Base-by-base conservation (phyloP, 1,140 invertebrate species). In the Cherax destructor region DNA sequence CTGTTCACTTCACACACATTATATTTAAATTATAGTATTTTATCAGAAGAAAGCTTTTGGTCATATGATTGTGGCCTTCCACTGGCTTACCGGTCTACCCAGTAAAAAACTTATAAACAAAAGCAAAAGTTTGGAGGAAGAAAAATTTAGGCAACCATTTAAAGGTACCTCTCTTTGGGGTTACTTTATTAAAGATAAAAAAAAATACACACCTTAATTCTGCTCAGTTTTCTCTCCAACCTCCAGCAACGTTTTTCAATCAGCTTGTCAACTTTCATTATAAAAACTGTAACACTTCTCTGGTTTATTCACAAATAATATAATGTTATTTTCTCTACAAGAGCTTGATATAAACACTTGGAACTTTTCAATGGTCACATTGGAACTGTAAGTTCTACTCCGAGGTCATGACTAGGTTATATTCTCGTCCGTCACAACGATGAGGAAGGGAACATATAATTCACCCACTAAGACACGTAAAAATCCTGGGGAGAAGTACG, bases 161-260 rank as follows among this genome's bases (percentile, higher is more conserved):
- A 41, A 41, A 41, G 30, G 30, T 2, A 41, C 30, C 30, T 41
- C 30, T 41, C 30, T 41, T 41, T 41, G 30, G 30, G 2, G 30
- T 41, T 41, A 41, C 30, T 41, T 41, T 41, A 41, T 41, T 41
- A 41, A 41, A 41, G 30, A 2, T 41, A 41, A 41, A 41, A 24
- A 74, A 74, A 74, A 30, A 6, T 3, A 74, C 69, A 74, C 79
- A 81, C 79, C 79, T 21, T n/a, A 59, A 81, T n/a, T 56, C 56
- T 56, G 21, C 79, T 81, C 6, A 81, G 79, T 81, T 50, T 81
- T 59, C 79, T 81, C 50, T 56, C 52, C 7, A 81, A 56, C 50
- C 47, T 81, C 24, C 79, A 13, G 21, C 4, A 59, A 9, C 79
- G 50, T 41, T 81, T 81, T 24, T 81, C 79, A 30, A 81, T 81